These are phyloP conservation scores for Sitophilus oryzae DNA, from an alignment of 1,140 invertebrate genomes.

Conservation along the genomic window DNA sequence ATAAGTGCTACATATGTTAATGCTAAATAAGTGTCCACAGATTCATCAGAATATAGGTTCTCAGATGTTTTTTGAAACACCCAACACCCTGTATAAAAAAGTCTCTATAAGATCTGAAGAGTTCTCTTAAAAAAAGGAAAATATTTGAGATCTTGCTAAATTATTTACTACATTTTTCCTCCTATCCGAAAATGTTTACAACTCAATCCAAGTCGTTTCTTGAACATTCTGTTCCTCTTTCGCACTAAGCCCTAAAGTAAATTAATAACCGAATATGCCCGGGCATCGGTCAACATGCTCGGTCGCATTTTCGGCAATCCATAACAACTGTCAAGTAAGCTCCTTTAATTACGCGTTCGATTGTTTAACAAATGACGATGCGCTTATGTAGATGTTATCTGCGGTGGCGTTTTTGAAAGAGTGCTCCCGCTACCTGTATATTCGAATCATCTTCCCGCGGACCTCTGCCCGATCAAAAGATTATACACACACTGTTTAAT, in stretches of 20 bases:
- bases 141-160: neutral
- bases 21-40: no score
- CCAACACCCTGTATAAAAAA: no score
- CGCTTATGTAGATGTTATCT: slow-evolving; percentile 21
- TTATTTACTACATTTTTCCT: neutral
- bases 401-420: neutral
- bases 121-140: no score
- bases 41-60: no score
- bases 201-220: neutral
- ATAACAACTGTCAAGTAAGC: slow-evolving; percentile 20
- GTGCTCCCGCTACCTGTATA: slow-evolving; percentile 15
- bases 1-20: no score
- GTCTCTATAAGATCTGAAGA: no score
- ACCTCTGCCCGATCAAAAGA: slow-evolving; percentile 10
- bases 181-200: neutral
- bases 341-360: slow-evolving; percentile 29
- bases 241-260: neutral
- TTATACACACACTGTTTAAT: slow-evolving; percentile 5
- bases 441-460: slow-evolving; percentile 9
- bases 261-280: neutral
- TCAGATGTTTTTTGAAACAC: no score
- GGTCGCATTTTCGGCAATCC: slow-evolving; percentile 17
- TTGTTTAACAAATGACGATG: slow-evolving; percentile 25
- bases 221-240: neutral
- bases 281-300: slow-evolving; percentile 1